Base-by-base conservation (phyloP, 2,113 vertebrate species). In the Crotalus horridus region DNA sequence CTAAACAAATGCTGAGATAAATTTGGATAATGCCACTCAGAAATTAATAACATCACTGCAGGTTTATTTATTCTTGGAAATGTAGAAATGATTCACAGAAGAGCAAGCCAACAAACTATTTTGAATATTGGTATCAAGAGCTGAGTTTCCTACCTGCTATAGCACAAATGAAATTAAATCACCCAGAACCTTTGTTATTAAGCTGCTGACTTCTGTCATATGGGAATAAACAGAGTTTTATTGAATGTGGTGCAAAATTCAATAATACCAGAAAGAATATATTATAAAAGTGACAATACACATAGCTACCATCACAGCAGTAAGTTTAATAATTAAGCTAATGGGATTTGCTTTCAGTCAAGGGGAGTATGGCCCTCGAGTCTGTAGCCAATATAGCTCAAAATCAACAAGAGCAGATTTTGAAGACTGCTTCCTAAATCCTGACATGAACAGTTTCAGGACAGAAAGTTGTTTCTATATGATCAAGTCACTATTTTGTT, bases 241-340 rank as follows among this genome's bases (percentile, higher is more conserved):
- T 93, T 89, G 95, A 93, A 93, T 43, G 91, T 61, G 87, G 89
- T 23, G 11, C 24, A 94, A 96, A 96, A 97, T 94, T 95, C 95
- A 96, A 93, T 96, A 94, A 95, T 94, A 90, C 94, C 93, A 86
- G 94, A 93, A 94, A 94, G 88, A 90, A 95, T 87, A 89, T 95
- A 96, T 95, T 96, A 95, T 96, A 96, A 97, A 93, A 93, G 93
- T 96, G 95, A 95, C 92, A 94, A 39, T 95, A 95, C 0, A 0
- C 51, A 92, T 89, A 92, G 88, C 94, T 85, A 91, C 95, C 92
- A 74, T 93, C 92, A 93, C 93, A 95, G 92, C 95, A 90, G 85
- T 51, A 9, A 24, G 92, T 23, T n/a, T 95, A 97, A 94, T 96
- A 96, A 97, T 95, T 95, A 96, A 96, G 91, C 93, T 33, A 3